Base-by-base conservation (phyloP, 2,888 invertebrate species). In the Dysmachus trigonus region DNA sequence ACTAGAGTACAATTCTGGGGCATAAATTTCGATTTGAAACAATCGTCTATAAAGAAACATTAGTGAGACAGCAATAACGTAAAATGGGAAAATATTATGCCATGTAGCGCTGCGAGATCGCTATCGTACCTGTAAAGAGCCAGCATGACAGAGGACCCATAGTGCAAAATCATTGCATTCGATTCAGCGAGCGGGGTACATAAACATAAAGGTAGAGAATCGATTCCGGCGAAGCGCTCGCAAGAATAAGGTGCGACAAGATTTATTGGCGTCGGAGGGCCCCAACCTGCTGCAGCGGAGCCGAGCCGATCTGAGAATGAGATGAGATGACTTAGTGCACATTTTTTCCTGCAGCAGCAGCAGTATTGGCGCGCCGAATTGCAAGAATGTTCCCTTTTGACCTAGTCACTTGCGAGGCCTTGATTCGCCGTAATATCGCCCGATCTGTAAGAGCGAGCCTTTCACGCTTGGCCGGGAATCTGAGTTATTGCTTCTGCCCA, bases 41-140 rank as follows among this genome's bases (percentile, higher is more conserved):
- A 89, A 89, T 88, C 88, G 88, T 88, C 89, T 88, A 89, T 89
- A 89, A 89, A 88, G 88, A 88, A 89, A 89, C 89, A 89, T 89
- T 89, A 89, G 89, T 86, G 89, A 88, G 88, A 89, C 89, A 89
- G 89, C 88, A 89, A 89, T 89, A 88, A 88, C 88, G 88, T 89
- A 89, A 89, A 89, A 89, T 89, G 88, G 89, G 88, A 88, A 89
- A 89, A 89, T 89, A 89, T 88, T 88, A 88, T 88, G 88, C 88
- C 88, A 89, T 88, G 88, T 87, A 88, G 87, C 87, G 87, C 86
- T 88, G 86, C 83, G 82, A 88, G 89, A 89, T 89, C 87, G 87
- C 88, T 88, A 89, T 89, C 89, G 87, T 85, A 86, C 81, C 62
- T 77, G 85, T 51, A 85, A 84, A 84, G 72, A 84, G 72, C 53